phyloP scores from a whole-genome alignment of 2,888 invertebrate species.

The Zootermopsis nevadensis region DNA sequence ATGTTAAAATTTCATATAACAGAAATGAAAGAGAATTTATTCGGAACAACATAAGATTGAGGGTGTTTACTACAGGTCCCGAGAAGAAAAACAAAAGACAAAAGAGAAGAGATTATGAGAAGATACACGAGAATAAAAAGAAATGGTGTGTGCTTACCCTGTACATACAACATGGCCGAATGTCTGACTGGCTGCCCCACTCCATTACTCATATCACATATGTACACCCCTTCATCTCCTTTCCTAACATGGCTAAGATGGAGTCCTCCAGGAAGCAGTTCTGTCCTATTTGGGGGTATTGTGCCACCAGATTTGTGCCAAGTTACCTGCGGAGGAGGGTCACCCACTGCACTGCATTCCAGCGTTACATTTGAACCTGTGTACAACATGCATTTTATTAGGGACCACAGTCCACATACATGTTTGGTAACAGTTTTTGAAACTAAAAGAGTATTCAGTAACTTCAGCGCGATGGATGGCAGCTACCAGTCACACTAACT shows the following conservation, averaged over 20 bases:
- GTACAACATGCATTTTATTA: background rate
- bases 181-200: conserved; percentile 66
- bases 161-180: conserved; percentile 62
- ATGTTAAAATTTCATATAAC: too few relatives aligned
- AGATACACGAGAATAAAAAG: too few relatives aligned
- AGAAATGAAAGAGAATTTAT: too few relatives aligned
- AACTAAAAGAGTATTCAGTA: too few relatives aligned
- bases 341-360: conserved; percentile 78
- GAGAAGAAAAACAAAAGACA: too few relatives aligned
- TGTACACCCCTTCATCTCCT: conserved; percentile 80
- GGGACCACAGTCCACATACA: too few relatives aligned
- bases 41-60: too few relatives aligned
- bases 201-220: conserved; percentile 78
- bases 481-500: too few relatives aligned
- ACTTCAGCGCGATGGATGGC: too few relatives aligned
- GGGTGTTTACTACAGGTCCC: too few relatives aligned
- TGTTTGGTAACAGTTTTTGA: too few relatives aligned
- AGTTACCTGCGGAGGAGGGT: conserved; percentile 73
- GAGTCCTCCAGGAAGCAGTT: conserved; percentile 67
- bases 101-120: too few relatives aligned
- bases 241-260: conserved; percentile 70
- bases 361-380: conserved; percentile 69
- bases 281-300: conserved; percentile 66
- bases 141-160: conserved; percentile 58
- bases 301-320: conserved; percentile 74